These are phyloP conservation scores for Characodon lateralis DNA, from an alignment of 2,797 vertebrate genomes.

Conservation along the genomic window DNA sequence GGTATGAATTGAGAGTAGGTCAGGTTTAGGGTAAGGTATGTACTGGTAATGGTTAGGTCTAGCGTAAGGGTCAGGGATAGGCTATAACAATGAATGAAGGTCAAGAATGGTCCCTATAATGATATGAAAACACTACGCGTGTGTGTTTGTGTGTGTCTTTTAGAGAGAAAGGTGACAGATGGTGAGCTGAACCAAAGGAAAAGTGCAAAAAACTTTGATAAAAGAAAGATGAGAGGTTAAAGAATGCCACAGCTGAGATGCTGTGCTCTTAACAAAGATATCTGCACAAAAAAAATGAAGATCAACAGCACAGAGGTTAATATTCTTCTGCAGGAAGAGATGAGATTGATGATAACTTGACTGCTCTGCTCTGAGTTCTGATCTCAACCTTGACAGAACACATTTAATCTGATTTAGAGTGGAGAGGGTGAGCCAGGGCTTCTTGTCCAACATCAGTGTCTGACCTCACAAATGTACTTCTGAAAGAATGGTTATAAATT, in stretches of 20 bases:
- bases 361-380: neutral
- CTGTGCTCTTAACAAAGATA: constrained; percentile 68
- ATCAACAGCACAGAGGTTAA: constrained; percentile 46
- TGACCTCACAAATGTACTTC: no score
- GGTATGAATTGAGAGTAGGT: no score
- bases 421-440: neutral
- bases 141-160: constrained; percentile 13
- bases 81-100: no score
- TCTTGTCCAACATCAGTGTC: neutral
- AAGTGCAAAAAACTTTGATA: constrained; percentile 54
- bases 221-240: constrained; percentile 63
- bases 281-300: constrained; percentile 50
- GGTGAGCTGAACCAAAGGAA: constrained; percentile 68
- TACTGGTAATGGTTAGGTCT: no score
- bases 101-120: no score
- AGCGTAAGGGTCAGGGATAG: no score
- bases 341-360: constrained; percentile 27
- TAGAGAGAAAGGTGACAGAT: constrained; percentile 50
- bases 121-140: no score
- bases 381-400: neutral
- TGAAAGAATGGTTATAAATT: no score
- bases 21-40: no score
- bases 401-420: neutral
- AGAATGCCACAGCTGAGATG: constrained; percentile 59
- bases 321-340: constrained; percentile 46